Base-by-base conservation (phyloP, 2,113 vertebrate species). In the Puntigrus tetrazona region DNA sequence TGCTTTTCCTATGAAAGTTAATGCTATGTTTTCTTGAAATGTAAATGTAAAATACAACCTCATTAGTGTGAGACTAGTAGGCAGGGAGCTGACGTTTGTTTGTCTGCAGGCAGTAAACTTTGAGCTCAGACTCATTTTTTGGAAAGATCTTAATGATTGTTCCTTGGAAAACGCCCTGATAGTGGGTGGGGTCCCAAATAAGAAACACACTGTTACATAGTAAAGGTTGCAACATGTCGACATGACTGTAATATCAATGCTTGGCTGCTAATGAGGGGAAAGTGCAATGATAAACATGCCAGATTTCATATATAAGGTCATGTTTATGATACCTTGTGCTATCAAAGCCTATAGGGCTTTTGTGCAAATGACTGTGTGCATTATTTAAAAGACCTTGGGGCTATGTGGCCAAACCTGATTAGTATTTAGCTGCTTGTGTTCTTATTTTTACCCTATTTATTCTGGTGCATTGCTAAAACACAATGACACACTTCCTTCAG, bases 401-500 rank as follows among this genome's bases (percentile, higher is more conserved):
- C 50, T 36, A 27, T 27, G 43, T 34, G 41, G 9, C 25, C 50
- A 16, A 38, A 38, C 20, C 5, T 29, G 25, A 50, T 61, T 73
- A 36, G 14, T 67, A 55, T 81, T 84, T 80, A 50, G 14, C 55
- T 18, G 52, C 14, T 67, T 38, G 63, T 65, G 31, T 78, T 79
- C 25, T 57, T 67, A 57, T 59, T 67, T 86, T 65, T 34, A 52
- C 57, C 22, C 79, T 63, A 77, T 82, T 78, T 72, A 57, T 82
- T 76, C 27, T 76, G 82, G 41, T 52, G 74, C 74, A 61, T 79
- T 63, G 55, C 43, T 31, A 38, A 85, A 85, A 85, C 82, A 85
- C 59, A 87, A 76, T 84, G 83, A 73, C 59, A 72, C 75, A 65
- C 36, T 89, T 88, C 85, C 80, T 89, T 81, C 43, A 76, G 74